Evolutionary conservation across 2,113 vertebrate species (phyloP), one percentile per base, ranked within the genome.

Genomic region (Coryphaenoides rupestris): DNA sequence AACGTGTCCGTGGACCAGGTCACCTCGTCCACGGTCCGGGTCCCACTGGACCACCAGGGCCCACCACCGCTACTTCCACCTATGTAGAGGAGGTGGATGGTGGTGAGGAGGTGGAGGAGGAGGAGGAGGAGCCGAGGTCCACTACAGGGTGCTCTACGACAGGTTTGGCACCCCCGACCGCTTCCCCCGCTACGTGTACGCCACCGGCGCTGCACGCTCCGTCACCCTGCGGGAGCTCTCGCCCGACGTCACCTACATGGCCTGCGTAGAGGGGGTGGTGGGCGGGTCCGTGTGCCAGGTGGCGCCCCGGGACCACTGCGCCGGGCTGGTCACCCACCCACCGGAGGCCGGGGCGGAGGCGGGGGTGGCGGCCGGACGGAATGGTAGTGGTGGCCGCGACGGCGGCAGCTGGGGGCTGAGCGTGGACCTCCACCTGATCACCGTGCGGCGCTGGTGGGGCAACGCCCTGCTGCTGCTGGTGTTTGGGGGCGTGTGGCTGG

Each of bases 141-240:
- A 90, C 69, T 96, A 94, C 70, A 89, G 96, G 9, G 86, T 98
- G 60, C 90, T 96, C 53, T 98, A 94, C 2, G 96, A 98, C 77
- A 90, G 95, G 10, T 96, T 98, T 2, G 95, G 95, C 1, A 87
- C 90, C 1, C 24, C 87, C 1, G 89, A 93, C 7, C 92, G 92
- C n/a, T 98, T 98, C 80, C 96, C 94, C 53, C 94, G 95, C 23
- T 98, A 95, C 7, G 89, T 97, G 60, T 96, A 98, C 55, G 84
- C 93, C 54, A 87, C 76, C 0, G 90, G 93, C 26, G 64, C 76
- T 0, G 89, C 89, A 19, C 87, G 89, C 66, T 89, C 86, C 0
- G 86, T 94, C 17, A 94, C 88, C 0, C 87, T 98, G 13, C 91
- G 85, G 9, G 96, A 98, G 72, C 93, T 98, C 65, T 90, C 74